Evolutionary conservation across 2,888 invertebrate genomes (phyloP).

Genomic region (Thymelicus sylvestris): DNA sequence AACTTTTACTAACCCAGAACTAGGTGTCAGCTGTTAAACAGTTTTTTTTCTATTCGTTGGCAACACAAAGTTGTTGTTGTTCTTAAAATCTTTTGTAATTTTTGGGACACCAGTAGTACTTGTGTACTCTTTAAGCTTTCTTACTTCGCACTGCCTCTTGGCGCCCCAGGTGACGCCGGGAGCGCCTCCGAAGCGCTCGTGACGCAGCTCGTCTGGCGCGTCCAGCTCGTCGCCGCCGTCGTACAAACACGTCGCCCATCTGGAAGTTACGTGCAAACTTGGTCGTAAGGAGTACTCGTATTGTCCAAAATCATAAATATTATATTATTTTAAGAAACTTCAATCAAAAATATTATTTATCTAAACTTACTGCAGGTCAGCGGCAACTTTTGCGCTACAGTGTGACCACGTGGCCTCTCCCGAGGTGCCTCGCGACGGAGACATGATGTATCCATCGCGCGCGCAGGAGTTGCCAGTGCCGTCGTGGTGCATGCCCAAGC

Average conservation of each 20-base stretch:
- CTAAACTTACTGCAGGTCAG: conserved; percentile 83
- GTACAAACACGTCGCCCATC: conserved; percentile 87
- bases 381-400: conserved; percentile 88
- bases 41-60: no score
- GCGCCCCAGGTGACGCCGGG: conserved; percentile 90
- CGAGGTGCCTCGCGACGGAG: conserved; percentile 90
- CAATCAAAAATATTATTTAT: background rate
- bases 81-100: no score
- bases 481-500: conserved; percentile 93
- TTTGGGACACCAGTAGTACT: no score
- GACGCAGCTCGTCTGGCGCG: conserved; percentile 81
- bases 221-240: conserved; percentile 81
- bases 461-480: conserved; percentile 89
- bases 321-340: background rate
- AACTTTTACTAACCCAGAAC: no score
- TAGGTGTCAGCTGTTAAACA: no score
- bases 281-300: background rate
- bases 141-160: conserved; percentile 89
- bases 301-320: no score
- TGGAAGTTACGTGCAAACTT: conserved; percentile 49
- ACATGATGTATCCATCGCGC: conserved; percentile 92
- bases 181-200: conserved; percentile 85
- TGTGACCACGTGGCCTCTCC: conserved; percentile 92
- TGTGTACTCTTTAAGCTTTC: background rate
- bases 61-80: no score